These are phyloP conservation scores for Delichon dasypus DNA, from an alignment of 2,797 vertebrate genomes.

Conservation along the genomic window DNA sequence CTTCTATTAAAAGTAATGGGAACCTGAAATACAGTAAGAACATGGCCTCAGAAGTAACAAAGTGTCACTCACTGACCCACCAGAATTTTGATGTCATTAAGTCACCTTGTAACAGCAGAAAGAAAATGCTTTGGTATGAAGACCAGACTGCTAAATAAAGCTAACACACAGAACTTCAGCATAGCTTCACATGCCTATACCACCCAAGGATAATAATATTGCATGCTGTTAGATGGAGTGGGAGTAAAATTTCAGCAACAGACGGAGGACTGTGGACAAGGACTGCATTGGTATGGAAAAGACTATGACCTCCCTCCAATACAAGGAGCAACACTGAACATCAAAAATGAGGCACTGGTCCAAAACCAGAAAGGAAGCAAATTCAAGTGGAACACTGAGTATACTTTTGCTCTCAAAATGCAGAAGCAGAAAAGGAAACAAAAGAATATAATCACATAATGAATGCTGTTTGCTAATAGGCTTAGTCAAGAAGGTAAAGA, in stretches of 20 bases:
- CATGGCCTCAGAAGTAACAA: background rate
- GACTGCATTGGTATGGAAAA: background rate
- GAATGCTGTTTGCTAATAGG: background rate
- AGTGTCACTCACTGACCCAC: background rate
- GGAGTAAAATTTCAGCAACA: background rate
- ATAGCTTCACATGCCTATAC: background rate
- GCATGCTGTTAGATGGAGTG: background rate
- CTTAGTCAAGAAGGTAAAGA: background rate
- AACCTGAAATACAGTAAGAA: background rate
- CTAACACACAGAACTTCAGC: background rate
- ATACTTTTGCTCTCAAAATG: background rate
- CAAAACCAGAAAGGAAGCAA: background rate
- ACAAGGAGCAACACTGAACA: rapidly evolving
- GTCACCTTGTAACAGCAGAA: background rate
- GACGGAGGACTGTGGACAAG: rapidly evolving
- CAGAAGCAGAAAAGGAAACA: background rate
- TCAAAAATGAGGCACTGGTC: background rate
- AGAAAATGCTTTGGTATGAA: background rate
- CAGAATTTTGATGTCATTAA: background rate
- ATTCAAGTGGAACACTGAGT: background rate
- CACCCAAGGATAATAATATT: background rate
- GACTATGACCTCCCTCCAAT: background rate
- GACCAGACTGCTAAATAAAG: background rate
- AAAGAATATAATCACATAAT: background rate
- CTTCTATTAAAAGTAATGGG: background rate